Percentiles rank a stretch among this genome's conserved stretches.
Conservation (phyloP, 1,140 invertebrate species). For the Whitmania pigra region DNA sequence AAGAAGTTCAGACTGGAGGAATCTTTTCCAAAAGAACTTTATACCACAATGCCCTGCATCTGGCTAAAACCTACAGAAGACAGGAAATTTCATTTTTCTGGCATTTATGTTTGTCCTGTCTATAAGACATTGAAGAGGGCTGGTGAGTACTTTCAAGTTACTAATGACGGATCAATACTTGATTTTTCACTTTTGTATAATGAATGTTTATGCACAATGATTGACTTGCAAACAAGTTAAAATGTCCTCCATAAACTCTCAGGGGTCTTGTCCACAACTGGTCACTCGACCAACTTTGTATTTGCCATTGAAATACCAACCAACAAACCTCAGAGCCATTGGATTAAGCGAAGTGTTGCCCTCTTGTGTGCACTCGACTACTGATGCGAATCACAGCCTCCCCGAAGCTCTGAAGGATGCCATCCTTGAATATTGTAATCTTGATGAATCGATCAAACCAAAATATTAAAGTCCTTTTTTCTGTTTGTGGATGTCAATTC, state of each 20-base stretch:
- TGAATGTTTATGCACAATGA: not conserved
- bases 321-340: conserved; percentile 39
- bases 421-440: too few relatives aligned
- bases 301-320: conserved; percentile 41
- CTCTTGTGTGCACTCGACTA: conserved; percentile 45
- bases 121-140: conserved; percentile 45
- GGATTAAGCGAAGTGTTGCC: conserved; percentile 43
- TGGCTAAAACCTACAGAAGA: conserved; percentile 41
- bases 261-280: conserved; percentile 44
- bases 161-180: not conserved
- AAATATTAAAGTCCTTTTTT: too few relatives aligned
- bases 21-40: conserved; percentile 41
- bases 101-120: conserved; percentile 42
- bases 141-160: conserved; percentile 28
- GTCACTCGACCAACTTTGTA: conserved; percentile 45
- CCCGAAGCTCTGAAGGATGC: too few relatives aligned
- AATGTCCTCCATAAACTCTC: conserved; percentile 18
- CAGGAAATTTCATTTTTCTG: conserved; percentile 30
- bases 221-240: not conserved
- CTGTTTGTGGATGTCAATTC: too few relatives aligned
- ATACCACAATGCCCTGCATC: conserved; percentile 40
- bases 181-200: too few relatives aligned
- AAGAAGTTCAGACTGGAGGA: conserved; percentile 33
- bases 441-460: too few relatives aligned
- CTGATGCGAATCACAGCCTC: conserved; percentile 25